Base-by-base conservation (phyloP, 1,140 invertebrate genomes). In the Dendroctonus ponderosae region DNA sequence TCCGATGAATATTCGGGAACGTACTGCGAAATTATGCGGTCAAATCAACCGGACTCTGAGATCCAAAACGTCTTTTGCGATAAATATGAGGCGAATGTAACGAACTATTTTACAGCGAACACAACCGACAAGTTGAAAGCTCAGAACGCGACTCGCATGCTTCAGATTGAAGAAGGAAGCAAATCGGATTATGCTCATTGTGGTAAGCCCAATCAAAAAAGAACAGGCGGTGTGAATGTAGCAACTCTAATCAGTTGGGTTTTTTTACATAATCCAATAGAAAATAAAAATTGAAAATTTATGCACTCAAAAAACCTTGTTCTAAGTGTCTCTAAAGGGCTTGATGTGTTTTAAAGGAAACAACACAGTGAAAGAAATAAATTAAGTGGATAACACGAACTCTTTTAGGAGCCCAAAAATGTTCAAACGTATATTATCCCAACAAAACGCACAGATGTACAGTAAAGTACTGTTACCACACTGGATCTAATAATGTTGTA, bases 1-100 rank as follows among this genome's bases (percentile, higher is more conserved):
- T 14, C 56, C 4, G 14, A 53, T 9, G 71, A 57, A 12, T 72
- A 65, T 46, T 44, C n/a, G 2, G 76, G 76, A 11, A 58, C 54
- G 5, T 75, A 67, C 53, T 77, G 76, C 57, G 70, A 77, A 61
- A 62, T 44, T 11, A 76, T 72, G 26, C 26, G 26, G 1, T 26
- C 26, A 26, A 26, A 26, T 26, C 26, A 26, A 26, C 1, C 26
- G 26, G 3, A 26, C 26, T 26, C 26, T 49, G 26, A 7, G 37
- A 38, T 50, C 0, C 53, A 69, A 6, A 57, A 65, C 4, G 70
- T 65, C 12, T 64, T 74, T 5, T 75, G 74, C 62, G 48, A 57
- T 9, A 54, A 15, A 0, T 75, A 70, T 42, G 43, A 63, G 15
- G 57, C 59, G 3, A 37, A 41, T 15, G 58, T 70, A 4, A 38